Evolutionary conservation across 2,888 invertebrate species (phyloP).

Genomic region (Plagiodera versicolora): DNA sequence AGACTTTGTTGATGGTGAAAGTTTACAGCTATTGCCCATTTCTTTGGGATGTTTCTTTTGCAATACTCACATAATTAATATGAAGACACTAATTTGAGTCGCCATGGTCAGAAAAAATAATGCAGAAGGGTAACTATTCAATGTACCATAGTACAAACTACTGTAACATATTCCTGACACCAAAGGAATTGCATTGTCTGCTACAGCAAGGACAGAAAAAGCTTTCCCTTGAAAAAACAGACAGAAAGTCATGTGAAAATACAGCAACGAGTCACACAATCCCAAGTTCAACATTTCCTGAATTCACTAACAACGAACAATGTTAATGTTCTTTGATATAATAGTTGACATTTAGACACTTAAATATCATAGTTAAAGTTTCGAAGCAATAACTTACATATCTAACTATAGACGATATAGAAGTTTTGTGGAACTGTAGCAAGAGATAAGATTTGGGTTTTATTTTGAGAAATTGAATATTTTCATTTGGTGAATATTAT

Average conservation of each 20-base stretch:
- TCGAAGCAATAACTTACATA: too few species aligned
- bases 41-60: not conserved
- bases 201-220: conserved; percentile 76
- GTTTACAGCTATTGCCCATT: not conserved
- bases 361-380: too few species aligned
- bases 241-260: not conserved
- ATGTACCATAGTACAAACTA: conserved; percentile 71
- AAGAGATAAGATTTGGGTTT: too few species aligned
- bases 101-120: conserved; percentile 74
- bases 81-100: conserved; percentile 69
- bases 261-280: not conserved
- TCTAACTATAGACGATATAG: too few species aligned
- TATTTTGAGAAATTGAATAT: too few species aligned
- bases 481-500: too few species aligned
- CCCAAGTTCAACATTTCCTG: too few species aligned
- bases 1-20: too few species aligned
- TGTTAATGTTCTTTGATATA: too few species aligned
- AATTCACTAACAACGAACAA: too few species aligned
- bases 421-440: too few species aligned
- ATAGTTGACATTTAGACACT: too few species aligned
- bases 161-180: conserved; percentile 74
- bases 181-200: conserved; percentile 78
- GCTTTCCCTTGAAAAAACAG: conserved; percentile 64
- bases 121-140: conserved; percentile 60
- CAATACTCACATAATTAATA: conserved; percentile 66